Conservation (phyloP, 2,888 invertebrate species). For the Petrolisthes manimaculis region DNA sequence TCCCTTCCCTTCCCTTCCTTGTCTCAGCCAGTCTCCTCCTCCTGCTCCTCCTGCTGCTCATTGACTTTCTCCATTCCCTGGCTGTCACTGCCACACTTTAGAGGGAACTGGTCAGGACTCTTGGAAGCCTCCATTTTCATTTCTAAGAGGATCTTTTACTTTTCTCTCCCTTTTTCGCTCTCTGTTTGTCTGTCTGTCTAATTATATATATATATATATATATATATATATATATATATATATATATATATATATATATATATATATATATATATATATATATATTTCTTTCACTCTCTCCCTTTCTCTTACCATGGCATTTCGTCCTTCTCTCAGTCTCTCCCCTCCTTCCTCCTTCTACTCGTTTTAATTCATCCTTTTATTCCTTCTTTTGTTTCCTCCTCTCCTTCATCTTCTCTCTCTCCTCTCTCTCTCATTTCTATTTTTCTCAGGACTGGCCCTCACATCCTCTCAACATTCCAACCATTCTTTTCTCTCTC, state of each 20-base stretch:
- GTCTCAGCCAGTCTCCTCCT: no score
- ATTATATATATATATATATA: no score
- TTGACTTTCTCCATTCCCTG: no score
- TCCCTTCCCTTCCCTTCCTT: no score
- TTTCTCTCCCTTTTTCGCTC: no score
- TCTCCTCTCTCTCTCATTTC: background rate
- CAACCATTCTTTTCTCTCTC: background rate
- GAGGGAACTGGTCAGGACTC: no score
- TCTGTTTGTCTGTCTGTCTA: background rate
- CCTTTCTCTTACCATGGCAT: background rate
- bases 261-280: slow-evolving; percentile 14
- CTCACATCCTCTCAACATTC: no score
- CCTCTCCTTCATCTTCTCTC: background rate
- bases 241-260: slow-evolving; percentile 17
- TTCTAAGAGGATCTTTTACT: no score
- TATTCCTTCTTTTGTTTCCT: background rate
- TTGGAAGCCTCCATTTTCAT: no score
- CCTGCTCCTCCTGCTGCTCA: no score
- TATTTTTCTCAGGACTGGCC: background rate
- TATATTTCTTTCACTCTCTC: background rate
- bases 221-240: slow-evolving; percentile 22
- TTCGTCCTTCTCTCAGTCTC: background rate
- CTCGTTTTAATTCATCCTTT: no score
- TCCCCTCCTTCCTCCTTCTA: background rate
- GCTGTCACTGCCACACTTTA: no score